Conservation (phyloP, 2,888 invertebrate species). For the Frankliniella intonsa region DNA sequence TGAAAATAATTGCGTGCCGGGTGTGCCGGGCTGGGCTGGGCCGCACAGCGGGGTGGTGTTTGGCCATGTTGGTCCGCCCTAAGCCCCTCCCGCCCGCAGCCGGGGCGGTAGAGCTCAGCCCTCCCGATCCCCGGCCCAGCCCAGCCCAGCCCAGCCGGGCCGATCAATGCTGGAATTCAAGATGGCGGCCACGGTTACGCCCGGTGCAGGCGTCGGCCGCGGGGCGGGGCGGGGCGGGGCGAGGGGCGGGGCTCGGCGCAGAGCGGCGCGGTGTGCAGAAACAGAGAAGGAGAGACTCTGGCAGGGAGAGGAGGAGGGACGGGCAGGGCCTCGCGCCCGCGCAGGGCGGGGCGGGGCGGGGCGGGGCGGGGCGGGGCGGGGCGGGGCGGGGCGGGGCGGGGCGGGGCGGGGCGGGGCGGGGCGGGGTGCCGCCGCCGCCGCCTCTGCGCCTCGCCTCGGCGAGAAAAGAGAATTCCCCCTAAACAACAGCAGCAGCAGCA, state of each 20-base stretch:
- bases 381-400: not conserved
- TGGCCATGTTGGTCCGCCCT: not conserved
- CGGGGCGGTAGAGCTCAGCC: not conserved
- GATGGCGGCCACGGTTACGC: conserved; percentile 34
- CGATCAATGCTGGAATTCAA: conserved; percentile 26
- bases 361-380: not conserved
- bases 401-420: not conserved
- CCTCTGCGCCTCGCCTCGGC: too few relatives aligned
- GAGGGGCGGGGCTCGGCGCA: not conserved
- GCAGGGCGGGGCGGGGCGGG: not conserved
- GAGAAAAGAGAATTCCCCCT: too few relatives aligned
- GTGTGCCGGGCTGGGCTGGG: not conserved
- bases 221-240: not conserved
- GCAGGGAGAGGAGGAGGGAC: not conserved
- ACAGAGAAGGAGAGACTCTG: not conserved
- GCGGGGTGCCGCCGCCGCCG: too few relatives aligned
- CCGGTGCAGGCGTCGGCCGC: conserved; percentile 37
- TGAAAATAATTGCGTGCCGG: too few relatives aligned
- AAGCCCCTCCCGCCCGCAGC: not conserved
- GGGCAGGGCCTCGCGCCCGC: not conserved
- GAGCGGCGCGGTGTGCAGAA: not conserved
- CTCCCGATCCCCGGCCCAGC: not conserved
- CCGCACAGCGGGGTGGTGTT: not conserved
- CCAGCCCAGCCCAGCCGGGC: not conserved
- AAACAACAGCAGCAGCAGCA: too few relatives aligned